Conservation (phyloP, 2,888 invertebrate species). For the Acanthoscelides obtectus region DNA sequence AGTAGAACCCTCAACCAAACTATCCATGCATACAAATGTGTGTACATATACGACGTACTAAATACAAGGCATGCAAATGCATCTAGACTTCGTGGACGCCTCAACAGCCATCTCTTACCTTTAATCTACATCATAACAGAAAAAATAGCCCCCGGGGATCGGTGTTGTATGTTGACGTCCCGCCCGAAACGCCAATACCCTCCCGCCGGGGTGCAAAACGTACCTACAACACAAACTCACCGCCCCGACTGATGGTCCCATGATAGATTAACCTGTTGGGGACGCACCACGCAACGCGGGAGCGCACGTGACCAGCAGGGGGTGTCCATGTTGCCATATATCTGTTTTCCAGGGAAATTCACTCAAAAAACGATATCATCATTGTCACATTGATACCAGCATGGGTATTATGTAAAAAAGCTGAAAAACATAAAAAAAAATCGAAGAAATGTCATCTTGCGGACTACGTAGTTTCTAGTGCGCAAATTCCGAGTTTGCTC, state of each 20-base stretch:
- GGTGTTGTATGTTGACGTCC: not conserved
- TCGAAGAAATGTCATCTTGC: too few species aligned
- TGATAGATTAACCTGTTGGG: constrained; percentile 3
- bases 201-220: not conserved
- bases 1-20: not conserved
- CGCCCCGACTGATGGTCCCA: not conserved
- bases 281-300: not conserved
- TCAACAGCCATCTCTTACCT: too few species aligned
- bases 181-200: not conserved
- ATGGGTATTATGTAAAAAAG: too few species aligned
- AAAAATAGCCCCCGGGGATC: not conserved
- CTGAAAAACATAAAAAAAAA: too few species aligned
- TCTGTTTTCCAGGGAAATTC: too few species aligned
- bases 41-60: not conserved
- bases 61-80: too few species aligned
- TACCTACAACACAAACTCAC: not conserved
- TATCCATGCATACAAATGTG: not conserved
- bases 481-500: too few species aligned
- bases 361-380: too few species aligned
- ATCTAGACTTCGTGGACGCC: too few species aligned
- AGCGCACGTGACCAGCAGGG: not conserved
- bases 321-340: not conserved
- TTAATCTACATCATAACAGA: not conserved
- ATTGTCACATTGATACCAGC: too few species aligned
- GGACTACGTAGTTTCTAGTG: too few species aligned